Conservation (phyloP, 2,888 invertebrate species). For the Embidobia sp. region DNA sequence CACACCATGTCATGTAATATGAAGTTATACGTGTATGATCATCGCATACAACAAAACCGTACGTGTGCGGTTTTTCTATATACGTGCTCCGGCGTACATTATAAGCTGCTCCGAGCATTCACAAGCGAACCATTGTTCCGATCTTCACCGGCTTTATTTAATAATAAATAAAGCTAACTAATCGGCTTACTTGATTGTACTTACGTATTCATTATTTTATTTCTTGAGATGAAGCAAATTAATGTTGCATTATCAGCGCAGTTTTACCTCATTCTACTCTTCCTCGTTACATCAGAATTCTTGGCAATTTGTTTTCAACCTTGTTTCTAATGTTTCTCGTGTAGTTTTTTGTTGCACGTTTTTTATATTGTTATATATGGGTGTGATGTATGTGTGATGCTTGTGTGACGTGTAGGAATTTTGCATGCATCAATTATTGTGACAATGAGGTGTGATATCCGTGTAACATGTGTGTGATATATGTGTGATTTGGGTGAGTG, state of each 20-base stretch:
- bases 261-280: too few relatives aligned
- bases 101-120: constrained; percentile 53
- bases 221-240: constrained; percentile 41
- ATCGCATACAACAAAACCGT: constrained; percentile 53
- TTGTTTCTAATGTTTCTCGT: too few relatives aligned
- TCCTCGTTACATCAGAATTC: too few relatives aligned
- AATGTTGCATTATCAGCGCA: constrained; percentile 21
- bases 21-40: constrained; percentile 56
- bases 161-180: constrained; percentile 58
- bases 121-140: constrained; percentile 54
- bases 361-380: too few relatives aligned
- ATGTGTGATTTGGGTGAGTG: too few relatives aligned
- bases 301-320: too few relatives aligned
- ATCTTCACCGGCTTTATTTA: constrained; percentile 49
- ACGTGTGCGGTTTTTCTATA: constrained; percentile 47
- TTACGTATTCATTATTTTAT: constrained; percentile 43
- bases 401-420: too few relatives aligned
- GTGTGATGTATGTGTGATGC: too few relatives aligned
- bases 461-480: too few relatives aligned
- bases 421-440: too few relatives aligned
- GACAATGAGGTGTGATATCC: too few relatives aligned
- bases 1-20: constrained; percentile 52
- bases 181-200: constrained; percentile 57
- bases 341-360: too few relatives aligned
- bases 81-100: constrained; percentile 36